Evolutionary conservation across 2,797 vertebrate genomes (phyloP), one percentile per base, ranked within the genome.

Genomic region (Myiotriccus ornatus): DNA sequence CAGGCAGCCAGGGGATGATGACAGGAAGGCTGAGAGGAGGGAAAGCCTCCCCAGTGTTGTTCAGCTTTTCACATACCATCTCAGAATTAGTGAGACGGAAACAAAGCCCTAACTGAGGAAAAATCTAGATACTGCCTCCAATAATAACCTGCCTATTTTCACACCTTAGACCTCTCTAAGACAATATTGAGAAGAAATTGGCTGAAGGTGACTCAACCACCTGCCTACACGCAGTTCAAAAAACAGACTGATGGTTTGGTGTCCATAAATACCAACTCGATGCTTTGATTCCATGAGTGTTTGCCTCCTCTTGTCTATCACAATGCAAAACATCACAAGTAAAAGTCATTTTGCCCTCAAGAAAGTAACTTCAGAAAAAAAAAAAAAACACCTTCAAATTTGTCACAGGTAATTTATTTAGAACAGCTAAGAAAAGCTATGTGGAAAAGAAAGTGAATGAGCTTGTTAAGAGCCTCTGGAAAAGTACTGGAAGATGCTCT

Each of bases 391-490:
- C 8, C 82, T 43, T 6, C 5, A 27, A 65, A 63, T 73, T 83
- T 70, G 25, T 87, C 41, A 70, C 32, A 64, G 46, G 37, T 35
- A 39, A 85, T 85, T 92, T 75, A 85, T 67, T 85, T 64, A 84
- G 43, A 94, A 32, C 4, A 64, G 41, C 44, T 67, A 69, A 57
- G 43, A 32, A 89, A 67, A 83, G 9, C 82, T 55, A 14, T 6
- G n/a, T 63, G 25, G 17, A 37, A 78, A 90, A 91, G 69, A 68
- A 47, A 55, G 69, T 18, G 63, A 88, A 55, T 52, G 62, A 65
- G 91, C 84, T 86, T 65, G 46, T 73, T 67, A 73, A 89, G 64
- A 79, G 82, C 64, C 71, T 84, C 91, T 94, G 76, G 34, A 85
- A 95, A 95, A 92, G 57, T 75, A 74, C 57, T 77, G 43, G 47